phyloP scores from a whole-genome alignment of 2,888 invertebrate genomes.

The Leptogaster cylindrica region DNA sequence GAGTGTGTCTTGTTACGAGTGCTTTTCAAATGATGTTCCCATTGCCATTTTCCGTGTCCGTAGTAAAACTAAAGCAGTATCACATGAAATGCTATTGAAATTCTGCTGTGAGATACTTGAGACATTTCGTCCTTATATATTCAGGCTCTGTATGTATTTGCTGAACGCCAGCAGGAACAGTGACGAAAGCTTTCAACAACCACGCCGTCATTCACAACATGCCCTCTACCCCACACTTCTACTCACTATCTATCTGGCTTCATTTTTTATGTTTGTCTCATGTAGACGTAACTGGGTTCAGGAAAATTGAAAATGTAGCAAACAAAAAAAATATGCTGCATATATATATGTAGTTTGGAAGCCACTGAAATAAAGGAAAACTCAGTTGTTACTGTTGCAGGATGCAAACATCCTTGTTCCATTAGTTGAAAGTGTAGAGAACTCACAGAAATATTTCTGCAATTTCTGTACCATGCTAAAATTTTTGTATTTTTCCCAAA shows the following conservation, averaged over 20 bases:
- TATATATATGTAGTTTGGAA: no score
- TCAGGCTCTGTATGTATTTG: constrained; percentile 10
- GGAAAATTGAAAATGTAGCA: constrained; percentile 20
- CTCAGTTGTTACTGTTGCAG: no score
- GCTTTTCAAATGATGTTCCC: constrained; percentile 14
- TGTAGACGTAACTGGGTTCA: constrained; percentile 11
- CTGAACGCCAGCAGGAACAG: not conserved
- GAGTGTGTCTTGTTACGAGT: not conserved
- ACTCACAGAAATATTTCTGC: no score
- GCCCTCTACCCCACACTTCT: not conserved
- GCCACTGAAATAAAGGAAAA: not conserved
- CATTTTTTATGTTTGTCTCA: constrained; percentile 21
- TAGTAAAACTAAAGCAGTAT: constrained; percentile 29
- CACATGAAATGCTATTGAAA: constrained; percentile 31
- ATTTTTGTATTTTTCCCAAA: no score
- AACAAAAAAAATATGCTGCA: constrained; percentile 12
- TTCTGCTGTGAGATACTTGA: constrained; percentile 27
- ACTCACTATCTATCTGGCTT: not conserved
- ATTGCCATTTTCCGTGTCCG: constrained; percentile 19
- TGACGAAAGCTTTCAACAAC: not conserved
- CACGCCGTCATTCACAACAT: not conserved
- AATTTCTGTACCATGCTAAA: no score
- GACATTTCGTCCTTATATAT: constrained; percentile 22
- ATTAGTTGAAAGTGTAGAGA: no score
- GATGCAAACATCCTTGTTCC: no score